These are phyloP conservation scores for Drosophila anomelani DNA, from an alignment of 2,888 invertebrate genomes.

Conservation along the genomic window DNA sequence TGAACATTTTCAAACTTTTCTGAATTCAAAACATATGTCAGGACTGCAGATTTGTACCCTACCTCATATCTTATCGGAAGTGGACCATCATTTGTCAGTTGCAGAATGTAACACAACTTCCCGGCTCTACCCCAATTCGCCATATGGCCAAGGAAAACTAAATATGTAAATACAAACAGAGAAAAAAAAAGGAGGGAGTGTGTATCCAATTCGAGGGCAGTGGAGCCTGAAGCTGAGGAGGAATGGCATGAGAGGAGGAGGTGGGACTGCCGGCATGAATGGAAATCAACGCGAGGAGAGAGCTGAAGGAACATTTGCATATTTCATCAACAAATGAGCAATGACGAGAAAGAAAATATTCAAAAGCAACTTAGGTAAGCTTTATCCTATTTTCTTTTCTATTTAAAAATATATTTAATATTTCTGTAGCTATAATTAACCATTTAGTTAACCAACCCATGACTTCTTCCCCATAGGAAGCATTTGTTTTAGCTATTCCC, in stretches of 20 bases:
- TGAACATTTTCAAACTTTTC: not conserved
- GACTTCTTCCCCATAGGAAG: constrained; percentile 13
- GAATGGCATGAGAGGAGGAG: not conserved
- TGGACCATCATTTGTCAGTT: constrained; percentile 4
- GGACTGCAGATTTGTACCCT: not conserved
- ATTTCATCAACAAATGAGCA: constrained; percentile 49
- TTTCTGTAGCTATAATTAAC: not conserved
- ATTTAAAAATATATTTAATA: not conserved
- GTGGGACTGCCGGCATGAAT: constrained; percentile 9
- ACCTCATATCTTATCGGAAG: constrained; percentile 21
- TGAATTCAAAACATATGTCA: not conserved
- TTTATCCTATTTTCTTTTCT: not conserved
- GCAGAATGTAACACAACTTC: constrained; percentile 6
- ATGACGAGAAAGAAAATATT: constrained; percentile 2
- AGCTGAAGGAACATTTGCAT: constrained; percentile 60
- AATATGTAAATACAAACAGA: constrained; percentile 44
- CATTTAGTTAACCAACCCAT: not conserved
- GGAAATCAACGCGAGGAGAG: constrained; percentile 21
- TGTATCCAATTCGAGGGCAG: constrained; percentile 31
- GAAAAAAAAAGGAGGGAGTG: constrained; percentile 14
- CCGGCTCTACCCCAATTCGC: constrained; percentile 35
- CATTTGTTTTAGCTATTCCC: constrained; percentile 21
- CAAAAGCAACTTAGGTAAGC: not conserved
- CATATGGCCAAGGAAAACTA: constrained; percentile 67
- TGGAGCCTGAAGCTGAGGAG: constrained; percentile 21